phyloP scores from a whole-genome alignment of 2,113 vertebrate species.

The Mastomys natalensis region DNA sequence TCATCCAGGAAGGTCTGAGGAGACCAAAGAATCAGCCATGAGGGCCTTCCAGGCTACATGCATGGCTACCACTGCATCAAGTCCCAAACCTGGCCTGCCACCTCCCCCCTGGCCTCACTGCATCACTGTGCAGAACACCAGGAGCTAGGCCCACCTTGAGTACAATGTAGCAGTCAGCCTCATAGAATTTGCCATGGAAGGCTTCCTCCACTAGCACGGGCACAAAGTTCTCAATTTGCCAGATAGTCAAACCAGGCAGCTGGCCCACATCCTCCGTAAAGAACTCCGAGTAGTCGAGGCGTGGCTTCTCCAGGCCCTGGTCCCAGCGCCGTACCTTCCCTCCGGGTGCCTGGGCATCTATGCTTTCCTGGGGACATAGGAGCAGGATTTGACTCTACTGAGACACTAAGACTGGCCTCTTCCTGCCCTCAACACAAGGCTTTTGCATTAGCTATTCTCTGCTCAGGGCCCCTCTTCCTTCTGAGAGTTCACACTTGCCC shows the following conservation, averaged over 20 bases:
- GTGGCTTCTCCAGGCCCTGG: conserved; percentile 96
- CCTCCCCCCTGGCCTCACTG: background rate
- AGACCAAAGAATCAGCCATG: accelerated
- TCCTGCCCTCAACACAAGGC: background rate
- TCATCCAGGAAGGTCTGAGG: conserved; percentile 95
- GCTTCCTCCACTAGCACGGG: conserved; percentile 93
- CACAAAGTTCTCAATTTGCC: conserved; percentile 98
- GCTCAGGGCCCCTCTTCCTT: background rate
- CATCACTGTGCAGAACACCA: background rate
- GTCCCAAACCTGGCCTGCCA: background rate
- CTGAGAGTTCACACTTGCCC: background rate
- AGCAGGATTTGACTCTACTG: background rate
- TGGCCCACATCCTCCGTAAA: conserved; percentile 95
- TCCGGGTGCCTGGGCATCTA: conserved; percentile 89
- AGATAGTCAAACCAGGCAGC: conserved; percentile 93
- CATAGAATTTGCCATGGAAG: conserved; percentile 96
- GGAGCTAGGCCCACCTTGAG: conserved; percentile 89
- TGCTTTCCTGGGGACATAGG: conserved; percentile 88
- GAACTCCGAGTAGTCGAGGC: conserved; percentile 97
- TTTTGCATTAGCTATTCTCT: background rate
- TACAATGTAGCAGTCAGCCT: conserved; percentile 98
- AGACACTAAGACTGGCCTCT: background rate
- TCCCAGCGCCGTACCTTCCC: conserved; percentile 95
- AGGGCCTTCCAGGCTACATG: background rate
- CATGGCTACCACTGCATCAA: background rate